Conservation (phyloP, 2,888 invertebrate species). For the Callosobruchus maculatus region DNA sequence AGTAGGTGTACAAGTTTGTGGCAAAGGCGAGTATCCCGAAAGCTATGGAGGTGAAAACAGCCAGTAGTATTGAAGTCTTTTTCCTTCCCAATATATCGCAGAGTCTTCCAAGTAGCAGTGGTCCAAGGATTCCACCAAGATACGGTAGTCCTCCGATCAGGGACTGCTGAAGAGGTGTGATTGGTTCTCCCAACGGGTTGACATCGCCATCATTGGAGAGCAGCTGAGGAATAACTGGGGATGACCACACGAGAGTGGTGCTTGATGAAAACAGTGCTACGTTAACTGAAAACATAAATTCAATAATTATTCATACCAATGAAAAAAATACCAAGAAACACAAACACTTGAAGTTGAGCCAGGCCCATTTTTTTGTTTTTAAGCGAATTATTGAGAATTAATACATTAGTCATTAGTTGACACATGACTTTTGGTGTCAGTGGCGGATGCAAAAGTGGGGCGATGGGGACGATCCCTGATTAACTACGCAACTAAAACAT, state of each 20-base stretch:
- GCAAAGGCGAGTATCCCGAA: background rate
- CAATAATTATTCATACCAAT: no score
- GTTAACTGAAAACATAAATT: background rate
- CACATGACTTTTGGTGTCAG: no score
- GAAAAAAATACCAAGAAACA: no score
- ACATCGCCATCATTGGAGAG: background rate
- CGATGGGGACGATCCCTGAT: no score
- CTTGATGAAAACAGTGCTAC: background rate
- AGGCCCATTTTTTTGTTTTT: no score
- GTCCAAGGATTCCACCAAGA: constrained; percentile 1
- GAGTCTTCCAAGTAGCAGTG: background rate
- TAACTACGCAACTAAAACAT: no score
- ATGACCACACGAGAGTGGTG: constrained; percentile 1
- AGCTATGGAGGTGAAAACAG: background rate
- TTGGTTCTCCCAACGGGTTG: constrained; percentile 2
- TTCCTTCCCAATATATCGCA: constrained; percentile 4
- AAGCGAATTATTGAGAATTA: no score
- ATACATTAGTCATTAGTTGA: no score
- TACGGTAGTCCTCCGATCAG: background rate
- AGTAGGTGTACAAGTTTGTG: background rate
- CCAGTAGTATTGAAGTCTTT: background rate
- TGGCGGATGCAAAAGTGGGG: no score
- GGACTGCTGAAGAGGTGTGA: background rate
- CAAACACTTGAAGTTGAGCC: no score
- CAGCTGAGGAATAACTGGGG: background rate